Percentiles rank a stretch among this genome's conserved stretches.
Conservation (phyloP, 2,113 vertebrate genomes). For the Gavialis gangeticus region DNA sequence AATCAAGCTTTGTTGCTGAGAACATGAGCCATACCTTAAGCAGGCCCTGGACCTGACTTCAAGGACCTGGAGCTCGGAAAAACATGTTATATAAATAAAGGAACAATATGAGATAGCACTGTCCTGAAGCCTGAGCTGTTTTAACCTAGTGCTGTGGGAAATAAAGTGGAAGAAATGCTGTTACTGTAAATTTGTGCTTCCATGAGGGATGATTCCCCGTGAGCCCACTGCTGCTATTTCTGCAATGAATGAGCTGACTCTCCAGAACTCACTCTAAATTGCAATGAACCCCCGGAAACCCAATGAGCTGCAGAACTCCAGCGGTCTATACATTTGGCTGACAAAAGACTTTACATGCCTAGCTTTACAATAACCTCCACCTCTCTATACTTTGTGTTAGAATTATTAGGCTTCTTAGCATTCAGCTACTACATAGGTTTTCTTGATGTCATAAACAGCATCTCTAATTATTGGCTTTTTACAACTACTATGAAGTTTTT, state of each 20-base stretch:
- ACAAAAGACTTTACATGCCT: neutral
- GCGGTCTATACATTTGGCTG: neutral
- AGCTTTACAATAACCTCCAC: neutral
- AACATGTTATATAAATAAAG: conserved; percentile 30
- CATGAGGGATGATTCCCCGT: neutral
- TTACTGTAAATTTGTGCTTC: conserved; percentile 41
- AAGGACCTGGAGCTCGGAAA: neutral
- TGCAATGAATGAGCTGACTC: conserved; percentile 53
- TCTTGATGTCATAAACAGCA: neutral
- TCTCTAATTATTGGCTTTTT: neutral
- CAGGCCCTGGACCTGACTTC: neutral
- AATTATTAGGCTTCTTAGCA: neutral
- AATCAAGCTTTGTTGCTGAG: neutral
- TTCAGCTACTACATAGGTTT: neutral
- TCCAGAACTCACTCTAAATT: conserved; percentile 47
- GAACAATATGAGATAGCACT: neutral
- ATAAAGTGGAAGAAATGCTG: conserved; percentile 63
- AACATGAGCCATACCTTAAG: neutral
- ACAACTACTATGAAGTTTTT: neutral
- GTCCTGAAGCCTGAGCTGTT: conserved; percentile 34
- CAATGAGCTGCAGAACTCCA: conserved; percentile 3
- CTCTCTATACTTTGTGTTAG: neutral
- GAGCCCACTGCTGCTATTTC: conserved; percentile 47
- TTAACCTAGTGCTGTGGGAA: conserved; percentile 23
- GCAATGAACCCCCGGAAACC: neutral